Evolutionary conservation across 2,888 invertebrate genomes (phyloP), one percentile per base, ranked within the genome.

Genomic region (Campaea margaritaria): DNA sequence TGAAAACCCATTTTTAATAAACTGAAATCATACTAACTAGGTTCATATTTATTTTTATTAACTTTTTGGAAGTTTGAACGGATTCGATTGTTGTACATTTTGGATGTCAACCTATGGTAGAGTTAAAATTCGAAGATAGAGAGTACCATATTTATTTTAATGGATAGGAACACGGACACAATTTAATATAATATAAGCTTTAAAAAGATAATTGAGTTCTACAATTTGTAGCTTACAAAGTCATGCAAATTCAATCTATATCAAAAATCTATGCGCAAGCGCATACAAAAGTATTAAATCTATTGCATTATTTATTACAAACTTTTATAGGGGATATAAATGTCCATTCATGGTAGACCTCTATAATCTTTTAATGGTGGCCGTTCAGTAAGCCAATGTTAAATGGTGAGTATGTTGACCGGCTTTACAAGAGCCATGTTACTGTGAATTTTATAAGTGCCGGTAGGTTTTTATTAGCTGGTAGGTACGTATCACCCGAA

Each of bases 231-330:
- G 21, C 21, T 5, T 21, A 2, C 5, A 21, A 3, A 21, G 5
- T 21, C 41, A 38, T 15, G 12, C 41, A 41, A 21, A 48, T 16
- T 45, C 12, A n/a, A 66, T 61, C 53, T 65, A 36, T 58, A 65
- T 62, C 54, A 64, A 64, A 76, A 76, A 74, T 73, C 70, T 68
- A 60, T 77, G 74, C 76, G 74, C 79, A 67, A 68, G 72, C 78
- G 75, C 69, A 63, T 75, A 74, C 78, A 79, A 80, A 78, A 77
- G 72, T 73, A 73, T 76, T 79, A 69, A 75, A 10, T n/a, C 74
- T 75, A 78, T 78, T 79, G 74, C 75, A 79, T 78, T 79, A 73
- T 68, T 67, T 21, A 21, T 21, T 21, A 21, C 21, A 3, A 58
- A 55, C 52, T 38, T 42, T 31, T 27, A n/a, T 21, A 42, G 21